Evolutionary conservation across 2,797 vertebrate species (phyloP).

Genomic region (Nyctibius grandis): DNA sequence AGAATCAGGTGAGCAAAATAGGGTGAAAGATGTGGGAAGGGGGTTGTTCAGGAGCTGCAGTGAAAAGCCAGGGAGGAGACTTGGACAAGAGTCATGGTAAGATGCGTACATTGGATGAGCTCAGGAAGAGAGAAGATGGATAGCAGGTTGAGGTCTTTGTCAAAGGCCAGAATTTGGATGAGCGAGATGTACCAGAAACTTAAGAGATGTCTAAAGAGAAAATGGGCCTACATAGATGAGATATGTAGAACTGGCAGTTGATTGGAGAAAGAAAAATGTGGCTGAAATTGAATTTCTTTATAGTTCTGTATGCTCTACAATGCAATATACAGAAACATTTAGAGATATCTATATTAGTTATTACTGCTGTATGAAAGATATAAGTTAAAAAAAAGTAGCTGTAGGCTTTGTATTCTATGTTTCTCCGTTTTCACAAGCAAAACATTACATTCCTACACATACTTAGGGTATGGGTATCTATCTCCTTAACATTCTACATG

Average conservation of each 20-base stretch:
- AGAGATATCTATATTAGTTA: neutral
- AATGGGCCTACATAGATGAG: neutral
- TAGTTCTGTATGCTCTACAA: neutral
- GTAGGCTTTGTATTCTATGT: neutral
- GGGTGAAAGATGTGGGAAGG: neutral
- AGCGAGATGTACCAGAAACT: neutral
- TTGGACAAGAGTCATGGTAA: neutral
- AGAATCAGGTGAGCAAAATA: neutral
- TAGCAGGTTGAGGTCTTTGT: neutral
- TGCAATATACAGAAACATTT: neutral
- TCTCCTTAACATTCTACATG: neutral
- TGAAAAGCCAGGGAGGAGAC: neutral
- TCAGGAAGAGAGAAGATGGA: neutral
- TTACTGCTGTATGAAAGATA: neutral
- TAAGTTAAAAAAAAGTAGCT: neutral
- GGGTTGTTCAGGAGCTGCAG: neutral
- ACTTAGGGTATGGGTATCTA: neutral
- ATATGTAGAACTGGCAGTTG: neutral
- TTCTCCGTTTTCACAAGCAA: neutral
- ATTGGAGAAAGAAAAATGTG: neutral
- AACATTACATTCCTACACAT: neutral
- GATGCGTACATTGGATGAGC: fast-evolving
- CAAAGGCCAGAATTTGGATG: neutral
- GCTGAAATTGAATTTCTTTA: neutral
- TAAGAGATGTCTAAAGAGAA: neutral